Evolutionary conservation across 2,113 vertebrate genomes (phyloP).

Genomic region (Axis porcinus): DNA sequence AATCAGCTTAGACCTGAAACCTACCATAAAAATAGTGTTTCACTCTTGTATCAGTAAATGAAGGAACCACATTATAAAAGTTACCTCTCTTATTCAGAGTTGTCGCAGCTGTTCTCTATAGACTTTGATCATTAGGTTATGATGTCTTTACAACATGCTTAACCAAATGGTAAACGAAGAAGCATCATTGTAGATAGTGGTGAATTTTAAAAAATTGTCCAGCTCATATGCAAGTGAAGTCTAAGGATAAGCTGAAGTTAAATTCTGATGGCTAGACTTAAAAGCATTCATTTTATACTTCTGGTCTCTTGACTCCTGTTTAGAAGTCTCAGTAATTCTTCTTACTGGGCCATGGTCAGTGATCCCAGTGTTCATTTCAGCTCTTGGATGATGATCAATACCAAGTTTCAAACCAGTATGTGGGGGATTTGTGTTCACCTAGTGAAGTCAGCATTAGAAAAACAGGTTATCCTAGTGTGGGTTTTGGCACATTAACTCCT

Average conservation of each 20-base stretch:
- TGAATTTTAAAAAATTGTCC: not conserved
- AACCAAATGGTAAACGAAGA: conserved; percentile 1
- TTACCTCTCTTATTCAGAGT: not conserved
- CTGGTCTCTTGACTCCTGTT: not conserved
- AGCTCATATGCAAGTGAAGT: not conserved
- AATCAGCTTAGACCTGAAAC: not conserved
- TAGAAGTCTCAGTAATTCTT: conserved; percentile 16
- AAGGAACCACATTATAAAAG: not conserved
- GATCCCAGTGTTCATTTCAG: not conserved
- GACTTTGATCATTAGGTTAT: not conserved
- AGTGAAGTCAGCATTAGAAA: conserved; percentile 30
- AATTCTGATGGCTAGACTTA: conserved; percentile 6
- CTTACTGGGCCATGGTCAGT: not conserved
- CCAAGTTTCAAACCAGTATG: not conserved
- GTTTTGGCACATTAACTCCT: conserved; percentile 51
- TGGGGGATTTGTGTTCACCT: not conserved
- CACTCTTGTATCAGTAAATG: not conserved
- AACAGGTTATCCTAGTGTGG: conserved; percentile 49
- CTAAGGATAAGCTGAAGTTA: conserved; percentile 21
- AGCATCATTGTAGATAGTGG: not conserved
- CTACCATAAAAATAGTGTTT: not conserved
- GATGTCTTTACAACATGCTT: conserved; percentile 1
- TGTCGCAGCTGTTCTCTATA: not conserved
- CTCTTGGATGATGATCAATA: conserved; percentile 25
- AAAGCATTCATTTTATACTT: conserved; percentile 1